Evolutionary conservation across 1,140 invertebrate genomes (phyloP), one percentile per base, ranked within the genome.

Genomic region (Drosophila littoralis): DNA sequence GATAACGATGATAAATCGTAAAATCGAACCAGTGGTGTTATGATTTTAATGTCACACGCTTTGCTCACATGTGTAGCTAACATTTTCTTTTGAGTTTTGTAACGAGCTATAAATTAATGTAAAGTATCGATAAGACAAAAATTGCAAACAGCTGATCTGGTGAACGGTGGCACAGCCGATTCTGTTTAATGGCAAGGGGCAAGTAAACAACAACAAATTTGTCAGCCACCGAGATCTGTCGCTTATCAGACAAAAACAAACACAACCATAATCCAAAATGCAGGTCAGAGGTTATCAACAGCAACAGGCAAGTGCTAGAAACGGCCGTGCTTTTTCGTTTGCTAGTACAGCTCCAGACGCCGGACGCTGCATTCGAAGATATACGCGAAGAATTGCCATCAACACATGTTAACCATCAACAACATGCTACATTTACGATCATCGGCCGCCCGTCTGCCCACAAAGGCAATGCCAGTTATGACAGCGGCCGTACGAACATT

Each of bases 211-310:
- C 54, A 73, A 17, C 28, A 12, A 12, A 38, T 50, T 48, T 51
- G 40, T 13, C 12, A 57, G 32, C 33, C 55, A 35, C 32, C 28
- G 42, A 35, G 13, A 40, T 35, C n/a, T 17, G 48, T 15, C 9
- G 64, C 70, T 73, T 68, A 73, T 73, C 70, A 73, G 6, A 22
- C 48, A 55, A 36, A 13, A 40, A 40, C 35, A 17, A 40, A 55
- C 9, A 15, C 32, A 36, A 10, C 9, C 12, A 6, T 6, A 46
- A 33, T 9, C 32, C 15, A 67, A 73, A 73, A 74, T 74, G 57
- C 57, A 69, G 71, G 65, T 74, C 40, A 69, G 12, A 74, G 71
- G 66, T 33, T 74, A 74, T 74, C 71, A 57, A n/a, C 9, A 5
- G n/a, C 35, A 32, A 17, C 22, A 6, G 38, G 7, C 35, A 46